Base-by-base conservation (phyloP, 2,113 vertebrate species). In the Polypterus bichir region DNA sequence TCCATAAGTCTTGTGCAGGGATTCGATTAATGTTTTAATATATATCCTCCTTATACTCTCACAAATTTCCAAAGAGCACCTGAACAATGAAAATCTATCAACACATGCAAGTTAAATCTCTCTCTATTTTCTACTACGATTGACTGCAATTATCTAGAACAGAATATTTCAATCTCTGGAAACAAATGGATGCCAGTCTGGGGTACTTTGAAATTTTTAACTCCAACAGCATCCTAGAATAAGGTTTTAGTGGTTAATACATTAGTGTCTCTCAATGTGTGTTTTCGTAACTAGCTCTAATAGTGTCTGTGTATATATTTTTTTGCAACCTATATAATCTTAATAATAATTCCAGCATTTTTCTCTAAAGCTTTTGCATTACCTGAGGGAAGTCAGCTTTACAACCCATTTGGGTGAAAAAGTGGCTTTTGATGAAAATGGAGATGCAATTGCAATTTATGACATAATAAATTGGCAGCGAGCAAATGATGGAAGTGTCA, bases 401-500 rank as follows among this genome's bases (percentile, higher is more conserved):
- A 80, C 73, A 7, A 79, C 76, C 57, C 47, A 70, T 4, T 81
- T 76, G 66, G 83, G 80, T 5, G 82, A 86, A 60, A 61, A 69
- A 61, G 76, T 86, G 6, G 77, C 76, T 3, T 86, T 86, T 71
- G 82, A 86, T 48, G 49, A 77, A 3, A 83, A 83, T 56, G 83
- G 83, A 3, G 76, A 86, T 63, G 80, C 76, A 27, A 54, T 81
- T 55, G 77, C 80, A 59, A 81, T 82, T 9, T 86, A 86, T 61
- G 83, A 84, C 54, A 60, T 86, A 5, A 70, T 83, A 72, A 83
- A 81, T 69, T 86, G 83, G 83, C 57, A 72, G 46, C 69, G 54
- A 69, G 71, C 74, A 11, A 67, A 69, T 27, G 74, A 77, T 53
- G 79, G 76, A 9, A 60, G 54, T 47, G 67, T 69, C 0, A 52